These are phyloP conservation scores for Ageneiosus marmoratus DNA, from an alignment of 2,113 vertebrate genomes.

Conservation along the genomic window DNA sequence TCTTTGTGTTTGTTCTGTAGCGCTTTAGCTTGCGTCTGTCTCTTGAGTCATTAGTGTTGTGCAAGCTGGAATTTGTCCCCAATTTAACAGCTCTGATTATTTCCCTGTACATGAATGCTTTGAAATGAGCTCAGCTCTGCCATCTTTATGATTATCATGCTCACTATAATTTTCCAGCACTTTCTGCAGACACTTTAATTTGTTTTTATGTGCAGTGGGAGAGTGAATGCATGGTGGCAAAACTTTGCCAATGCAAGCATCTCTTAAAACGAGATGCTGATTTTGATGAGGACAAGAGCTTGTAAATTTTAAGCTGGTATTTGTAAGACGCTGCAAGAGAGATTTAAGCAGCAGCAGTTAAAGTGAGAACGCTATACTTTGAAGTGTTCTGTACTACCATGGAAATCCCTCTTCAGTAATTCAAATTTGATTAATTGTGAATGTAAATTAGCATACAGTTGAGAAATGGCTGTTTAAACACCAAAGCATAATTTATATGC, in stretches of 20 bases:
- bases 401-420: conserved; percentile 51
- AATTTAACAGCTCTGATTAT: conserved; percentile 45
- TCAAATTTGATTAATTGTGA: conserved; percentile 53
- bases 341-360: conserved; percentile 43
- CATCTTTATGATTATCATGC: conserved; percentile 40
- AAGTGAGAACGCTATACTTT: conserved; percentile 47
- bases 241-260: conserved; percentile 42
- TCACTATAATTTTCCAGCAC: conserved; percentile 49
- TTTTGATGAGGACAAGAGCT: conserved; percentile 53
- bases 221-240: conserved; percentile 49
- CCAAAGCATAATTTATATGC: conserved; percentile 26
- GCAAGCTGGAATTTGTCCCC: conserved; percentile 39
- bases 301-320: conserved; percentile 53
- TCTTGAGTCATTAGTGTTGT: conserved; percentile 44
- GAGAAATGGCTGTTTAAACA: conserved; percentile 32
- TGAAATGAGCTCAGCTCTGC: conserved; percentile 47
- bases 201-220: conserved; percentile 51
- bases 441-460: conserved; percentile 47
- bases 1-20: conserved; percentile 36
- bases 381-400: conserved; percentile 51
- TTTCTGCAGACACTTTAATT: conserved; percentile 55
- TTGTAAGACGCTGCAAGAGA: conserved; percentile 48
- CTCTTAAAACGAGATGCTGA: conserved; percentile 48
- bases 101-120: conserved; percentile 43
- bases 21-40: conserved; percentile 28